phyloP scores from a whole-genome alignment of 2,888 invertebrate species.

The Lithophane semibrunnea region DNA sequence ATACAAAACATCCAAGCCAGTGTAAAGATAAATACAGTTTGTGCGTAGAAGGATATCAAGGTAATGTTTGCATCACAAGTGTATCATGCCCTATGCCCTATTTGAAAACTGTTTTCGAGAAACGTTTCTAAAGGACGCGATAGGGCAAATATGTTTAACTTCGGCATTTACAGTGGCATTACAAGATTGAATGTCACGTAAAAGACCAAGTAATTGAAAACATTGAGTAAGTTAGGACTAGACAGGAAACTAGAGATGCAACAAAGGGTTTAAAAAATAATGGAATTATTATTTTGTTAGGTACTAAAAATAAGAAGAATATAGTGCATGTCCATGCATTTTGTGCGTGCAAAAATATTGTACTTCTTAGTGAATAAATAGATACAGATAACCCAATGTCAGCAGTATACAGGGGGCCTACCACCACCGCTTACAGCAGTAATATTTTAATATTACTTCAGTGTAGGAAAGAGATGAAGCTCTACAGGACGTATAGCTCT shows the following conservation, averaged over 20 bases:
- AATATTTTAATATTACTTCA: too few relatives aligned
- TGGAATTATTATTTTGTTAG: background rate
- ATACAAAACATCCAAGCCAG: constrained; percentile 21
- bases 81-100: constrained; percentile 1
- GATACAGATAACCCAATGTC: background rate
- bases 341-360: background rate
- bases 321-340: background rate
- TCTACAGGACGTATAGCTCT: too few relatives aligned
- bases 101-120: background rate
- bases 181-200: background rate
- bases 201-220: constrained; percentile 15
- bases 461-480: too few relatives aligned
- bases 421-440: too few relatives aligned
- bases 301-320: background rate
- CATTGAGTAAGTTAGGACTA: background rate
- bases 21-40: constrained; percentile 12
- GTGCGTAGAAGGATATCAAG: constrained; percentile 22
- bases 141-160: constrained; percentile 2
- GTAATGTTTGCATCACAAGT: background rate
- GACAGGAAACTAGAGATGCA: constrained; percentile 16
- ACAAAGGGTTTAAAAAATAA: background rate
- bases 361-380: background rate
- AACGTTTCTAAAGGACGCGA: background rate
- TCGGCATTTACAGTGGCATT: background rate
- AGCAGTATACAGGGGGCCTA: too few relatives aligned